A percentile compares a stretch with the other conserved stretches of the same genome.
These are phyloP conservation scores for Mythimna loreyi DNA, from an alignment of 2,888 invertebrate genomes.

Conservation along the genomic window DNA sequence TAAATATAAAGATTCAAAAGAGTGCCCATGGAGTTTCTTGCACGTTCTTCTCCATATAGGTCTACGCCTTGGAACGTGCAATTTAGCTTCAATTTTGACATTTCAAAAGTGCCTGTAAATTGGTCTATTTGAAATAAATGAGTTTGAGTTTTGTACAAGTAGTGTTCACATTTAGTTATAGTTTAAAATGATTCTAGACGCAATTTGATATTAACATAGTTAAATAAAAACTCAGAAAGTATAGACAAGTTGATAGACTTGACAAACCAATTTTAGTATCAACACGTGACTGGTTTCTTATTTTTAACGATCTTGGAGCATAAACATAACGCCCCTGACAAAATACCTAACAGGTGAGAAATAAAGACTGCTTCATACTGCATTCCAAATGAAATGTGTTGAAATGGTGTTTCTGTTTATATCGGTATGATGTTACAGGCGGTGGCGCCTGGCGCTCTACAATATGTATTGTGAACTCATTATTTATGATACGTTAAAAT, in stretches of 20 bases:
- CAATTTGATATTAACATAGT: neutral
- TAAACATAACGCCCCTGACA: conserved; percentile 33
- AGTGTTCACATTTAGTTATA: neutral
- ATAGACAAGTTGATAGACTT: neutral
- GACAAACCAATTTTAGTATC: neutral
- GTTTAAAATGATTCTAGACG: neutral
- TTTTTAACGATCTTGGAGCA: conserved; percentile 25
- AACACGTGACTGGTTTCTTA: conserved; percentile 10
- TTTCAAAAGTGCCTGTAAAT: too few species aligned
- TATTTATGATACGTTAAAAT: conserved; percentile 78
- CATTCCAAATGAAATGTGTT: conserved; percentile 61
- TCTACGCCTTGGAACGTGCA: too few species aligned
- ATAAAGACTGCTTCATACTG: conserved; percentile 59
- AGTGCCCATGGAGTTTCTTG: too few species aligned
- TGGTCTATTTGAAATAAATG: too few species aligned
- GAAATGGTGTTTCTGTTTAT: conserved; percentile 18
- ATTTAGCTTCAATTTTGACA: too few species aligned
- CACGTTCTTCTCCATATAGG: too few species aligned
- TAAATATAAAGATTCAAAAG: too few species aligned
- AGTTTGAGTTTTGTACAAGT: conserved; percentile 1
- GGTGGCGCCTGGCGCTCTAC: conserved; percentile 37
- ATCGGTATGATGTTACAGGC: neutral
- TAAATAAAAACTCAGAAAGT: neutral
- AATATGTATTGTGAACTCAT: conserved; percentile 64
- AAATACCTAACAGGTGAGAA: conserved; percentile 59